Evolutionary conservation across 1,140 invertebrate genomes (phyloP), one percentile per base, ranked within the genome.

Genomic region (Bombus polaris): DNA sequence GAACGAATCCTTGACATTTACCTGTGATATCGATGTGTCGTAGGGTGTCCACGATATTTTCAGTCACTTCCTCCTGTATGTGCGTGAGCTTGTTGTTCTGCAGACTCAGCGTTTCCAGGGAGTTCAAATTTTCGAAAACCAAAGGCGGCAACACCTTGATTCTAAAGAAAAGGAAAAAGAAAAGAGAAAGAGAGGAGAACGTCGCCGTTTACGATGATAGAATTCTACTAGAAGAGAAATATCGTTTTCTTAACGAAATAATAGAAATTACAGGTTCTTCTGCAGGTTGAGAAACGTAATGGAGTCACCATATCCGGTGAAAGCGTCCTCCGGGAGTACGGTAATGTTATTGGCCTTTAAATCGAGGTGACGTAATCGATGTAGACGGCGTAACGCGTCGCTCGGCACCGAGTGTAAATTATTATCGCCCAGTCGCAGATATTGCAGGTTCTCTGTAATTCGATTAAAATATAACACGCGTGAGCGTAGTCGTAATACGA

Each of bases 241-340:
- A 25, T 37, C 32, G 18, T 5, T 68, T 37, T 10, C 6, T 22
- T 25, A 73, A 35, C 2, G 74, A 42, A 44, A 42, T 84, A n/a
- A 73, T 81, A 53, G 86, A 89, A 93, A 95, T 97, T 96, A 98
- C 98, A 97, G 97, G 94, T 99, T 99, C 94, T 98, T 98, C 91
- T 98, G 98, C 57, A 99, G 94, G 93, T 98, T 98, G 10, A 99
- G 96, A 94, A 98, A 98, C 8, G 98, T 98, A 71, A 99, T 97
- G 2, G 98, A 98, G 93, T 98, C 97, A n/a, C 98, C 98, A 91
- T 97, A 99, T 37, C 97, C 97, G n/a, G 97, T 96, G 93, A 99
- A 99, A 4, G 98, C 97, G 91, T 98, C 98, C 87, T 98, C 98
- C 13, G 96, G 96, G 53, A 99, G 96, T 62, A 96, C 95, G 42